Base-by-base conservation (phyloP, 37 sponge, comb jelly and placozoan genomes). In the Ephydatia muelleri region DNA sequence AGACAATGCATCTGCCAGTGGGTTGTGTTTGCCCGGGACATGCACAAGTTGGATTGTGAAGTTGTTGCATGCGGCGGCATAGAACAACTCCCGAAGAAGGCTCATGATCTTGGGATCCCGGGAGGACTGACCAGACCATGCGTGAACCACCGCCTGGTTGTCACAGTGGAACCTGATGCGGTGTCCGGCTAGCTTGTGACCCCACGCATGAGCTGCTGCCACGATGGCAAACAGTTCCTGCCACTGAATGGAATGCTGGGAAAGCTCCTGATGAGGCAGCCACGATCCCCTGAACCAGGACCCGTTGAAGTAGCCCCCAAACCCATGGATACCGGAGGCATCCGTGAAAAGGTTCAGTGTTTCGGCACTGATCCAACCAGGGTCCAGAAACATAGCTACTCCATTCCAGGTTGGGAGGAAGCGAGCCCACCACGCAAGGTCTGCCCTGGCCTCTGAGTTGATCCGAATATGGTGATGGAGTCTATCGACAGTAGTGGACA, bases 1-100 rank as follows among this genome's bases (percentile, higher is more conserved):
- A 3, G 88, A 87, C 32, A 86, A 73, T 16, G 87, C 81, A 67
- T 87, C 88, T 28, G 88, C 88, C 19, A 87, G 25, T 28, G 26
- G 8, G 47, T 87, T 87, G 43, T n/a, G 13, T 14, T 28, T 65
- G 48, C 76, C 82, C 19, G 88, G 67, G 14, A 87, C 49, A 32
- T 81, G 80, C 37, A 25, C 38, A 34, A 79, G 47, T 47, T 33
- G 33, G n/a, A 85, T 65, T 22, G 47, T 37, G 27, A 83, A 73
- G 83, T 83, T 83, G 35, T 73, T 47, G 12, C 48, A 14, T 22
- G 83, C 66, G 2, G 83, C 74, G 19, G 32, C 30, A 32, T 77
- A 40, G 68, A 71, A 78, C n/a, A 85, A 38, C 71, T 25, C 31
- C n/a, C 76, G 75, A 38, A 82, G 35, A 23, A 82, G 70, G 22